Conservation (phyloP, 2,888 invertebrate species). For the Nemapogon koenigi region DNA sequence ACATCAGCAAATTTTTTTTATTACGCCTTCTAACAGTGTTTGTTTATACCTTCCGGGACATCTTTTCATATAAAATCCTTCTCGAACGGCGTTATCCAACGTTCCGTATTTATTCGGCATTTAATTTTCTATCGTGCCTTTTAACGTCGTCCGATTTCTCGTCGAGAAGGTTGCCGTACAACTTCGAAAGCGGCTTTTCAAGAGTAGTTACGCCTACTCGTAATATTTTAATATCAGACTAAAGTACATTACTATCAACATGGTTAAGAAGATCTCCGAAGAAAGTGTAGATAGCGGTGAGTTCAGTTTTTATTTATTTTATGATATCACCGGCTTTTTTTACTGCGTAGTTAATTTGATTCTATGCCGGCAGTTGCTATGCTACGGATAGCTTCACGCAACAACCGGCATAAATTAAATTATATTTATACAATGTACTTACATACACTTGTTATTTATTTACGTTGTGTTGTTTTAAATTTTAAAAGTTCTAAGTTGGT, state of each 20-base stretch:
- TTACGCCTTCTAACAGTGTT: constrained; percentile 63
- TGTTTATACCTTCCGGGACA: constrained; percentile 58
- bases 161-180: constrained; percentile 59
- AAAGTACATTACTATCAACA: constrained; percentile 48
- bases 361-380: neutral
- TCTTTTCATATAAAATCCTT: constrained; percentile 50
- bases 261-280: constrained; percentile 65
- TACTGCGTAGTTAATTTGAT: constrained; percentile 11
- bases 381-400: too few species aligned
- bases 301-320: constrained; percentile 22
- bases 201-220: constrained; percentile 57
- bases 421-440: too few species aligned
- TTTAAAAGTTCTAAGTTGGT: too few species aligned
- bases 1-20: constrained; percentile 68
- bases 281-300: constrained; percentile 64
- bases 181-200: constrained; percentile 63
- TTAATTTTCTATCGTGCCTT: constrained; percentile 37
- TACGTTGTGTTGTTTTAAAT: too few species aligned
- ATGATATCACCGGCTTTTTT: constrained; percentile 11
- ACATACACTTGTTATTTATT: too few species aligned
- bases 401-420: too few species aligned
- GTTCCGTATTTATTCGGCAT: constrained; percentile 32
- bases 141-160: constrained; percentile 58
- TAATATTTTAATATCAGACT: constrained; percentile 45
- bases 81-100: constrained; percentile 56